Percentiles rank a stretch among this genome's conserved stretches.
These are phyloP conservation scores for Agriopis aurantiaria DNA, from an alignment of 2,888 invertebrate genomes.

Conservation along the genomic window DNA sequence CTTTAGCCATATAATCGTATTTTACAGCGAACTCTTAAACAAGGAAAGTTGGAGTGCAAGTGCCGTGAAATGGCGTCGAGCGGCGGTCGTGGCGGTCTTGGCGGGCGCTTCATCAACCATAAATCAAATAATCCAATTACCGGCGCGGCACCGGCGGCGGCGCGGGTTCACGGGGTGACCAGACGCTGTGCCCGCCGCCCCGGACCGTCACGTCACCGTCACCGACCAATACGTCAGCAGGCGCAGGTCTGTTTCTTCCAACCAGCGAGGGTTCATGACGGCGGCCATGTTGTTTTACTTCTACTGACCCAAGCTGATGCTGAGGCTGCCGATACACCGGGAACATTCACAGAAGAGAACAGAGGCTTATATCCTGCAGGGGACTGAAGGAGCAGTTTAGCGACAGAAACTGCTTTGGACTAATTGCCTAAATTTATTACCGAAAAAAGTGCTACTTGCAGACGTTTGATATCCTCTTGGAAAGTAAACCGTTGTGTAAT, in stretches of 20 bases:
- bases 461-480: background rate
- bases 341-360: too few relatives aligned
- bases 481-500: background rate
- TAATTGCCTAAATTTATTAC: background rate
- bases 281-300: too few relatives aligned
- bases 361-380: too few relatives aligned
- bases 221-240: too few relatives aligned
- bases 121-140: conserved; percentile 41
- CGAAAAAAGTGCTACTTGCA: background rate
- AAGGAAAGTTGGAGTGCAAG: conserved; percentile 12
- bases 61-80: conserved; percentile 18
- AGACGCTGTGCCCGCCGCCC: too few relatives aligned
- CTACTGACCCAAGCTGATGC: too few relatives aligned
- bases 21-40: background rate
- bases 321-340: too few relatives aligned
- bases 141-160: background rate
- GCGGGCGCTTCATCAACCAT: conserved; percentile 34
- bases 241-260: too few relatives aligned
- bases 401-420: background rate
- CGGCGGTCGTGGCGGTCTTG: conserved; percentile 1
- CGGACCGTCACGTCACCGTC: too few relatives aligned
- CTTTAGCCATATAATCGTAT: background rate
- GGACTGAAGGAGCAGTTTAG: background rate
- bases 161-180: background rate
- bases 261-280: too few relatives aligned